Evolutionary conservation across 2,113 vertebrate genomes (phyloP).

Genomic region (Antennarius striatus): DNA sequence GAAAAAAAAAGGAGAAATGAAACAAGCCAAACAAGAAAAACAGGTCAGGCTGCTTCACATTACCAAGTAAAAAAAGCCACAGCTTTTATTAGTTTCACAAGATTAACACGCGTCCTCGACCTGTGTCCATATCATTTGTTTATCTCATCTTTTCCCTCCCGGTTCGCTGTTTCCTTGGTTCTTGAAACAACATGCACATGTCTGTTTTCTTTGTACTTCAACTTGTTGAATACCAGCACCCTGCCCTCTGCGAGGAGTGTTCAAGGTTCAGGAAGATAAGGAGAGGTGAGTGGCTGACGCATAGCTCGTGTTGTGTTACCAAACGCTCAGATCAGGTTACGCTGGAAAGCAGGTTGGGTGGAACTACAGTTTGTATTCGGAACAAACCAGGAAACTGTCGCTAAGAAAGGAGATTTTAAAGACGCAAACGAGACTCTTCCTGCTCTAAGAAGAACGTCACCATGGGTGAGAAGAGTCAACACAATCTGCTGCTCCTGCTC

Average conservation of each 20-base stretch:
- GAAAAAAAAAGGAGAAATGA: constrained; percentile 38
- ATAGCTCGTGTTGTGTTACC: constrained; percentile 74
- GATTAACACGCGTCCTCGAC: constrained; percentile 8
- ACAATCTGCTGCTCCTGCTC: constrained; percentile 54
- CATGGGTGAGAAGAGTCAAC: constrained; percentile 58
- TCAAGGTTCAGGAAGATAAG: constrained; percentile 84
- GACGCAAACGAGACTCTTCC: constrained; percentile 29
- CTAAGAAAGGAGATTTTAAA: constrained; percentile 40
- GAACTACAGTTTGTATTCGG: constrained; percentile 44
- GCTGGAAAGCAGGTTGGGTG: constrained; percentile 58
- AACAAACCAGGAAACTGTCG: constrained; percentile 53
- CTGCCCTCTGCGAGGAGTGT: constrained; percentile 63
- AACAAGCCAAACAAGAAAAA: constrained; percentile 43
- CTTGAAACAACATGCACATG: constrained; percentile 12
- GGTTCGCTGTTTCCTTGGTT: constrained; percentile 28
- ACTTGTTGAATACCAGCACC: constrained; percentile 70
- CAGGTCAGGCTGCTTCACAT: constrained; percentile 33
- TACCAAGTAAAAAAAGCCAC: constrained; percentile 36
- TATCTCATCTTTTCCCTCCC: constrained; percentile 31
- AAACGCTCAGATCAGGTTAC: constrained; percentile 75
- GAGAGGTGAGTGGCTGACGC: constrained; percentile 76
- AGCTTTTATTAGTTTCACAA: constrained; percentile 30
- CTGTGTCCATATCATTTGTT: constrained; percentile 32
- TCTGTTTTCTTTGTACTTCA: constrained; percentile 38
- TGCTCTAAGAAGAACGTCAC: constrained; percentile 53